Evolutionary conservation across 2,888 invertebrate genomes (phyloP).

Genomic region (Drosophila setosimentum): DNA sequence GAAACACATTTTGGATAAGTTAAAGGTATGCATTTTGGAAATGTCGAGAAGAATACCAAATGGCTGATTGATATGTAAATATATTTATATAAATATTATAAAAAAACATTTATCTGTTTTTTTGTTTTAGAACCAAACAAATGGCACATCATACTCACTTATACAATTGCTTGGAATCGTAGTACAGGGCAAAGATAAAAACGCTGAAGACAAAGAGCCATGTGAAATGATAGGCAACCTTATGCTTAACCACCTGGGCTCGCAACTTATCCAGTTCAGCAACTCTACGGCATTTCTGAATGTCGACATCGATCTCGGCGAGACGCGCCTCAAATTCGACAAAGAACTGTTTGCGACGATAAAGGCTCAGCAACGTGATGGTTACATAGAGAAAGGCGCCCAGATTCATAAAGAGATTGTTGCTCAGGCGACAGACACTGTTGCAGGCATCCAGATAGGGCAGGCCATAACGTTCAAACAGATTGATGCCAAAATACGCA

Average conservation of each 20-base stretch:
- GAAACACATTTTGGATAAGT: not conserved
- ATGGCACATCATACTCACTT: constrained; percentile 58
- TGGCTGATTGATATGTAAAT: not conserved
- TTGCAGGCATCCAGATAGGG: constrained; percentile 67
- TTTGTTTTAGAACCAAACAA: no score
- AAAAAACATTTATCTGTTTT: no score
- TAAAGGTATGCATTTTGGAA: not conserved
- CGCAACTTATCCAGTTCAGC: constrained; percentile 63
- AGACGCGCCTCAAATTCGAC: constrained; percentile 74
- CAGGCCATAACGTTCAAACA: constrained; percentile 50
- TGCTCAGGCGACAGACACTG: constrained; percentile 79
- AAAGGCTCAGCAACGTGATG: constrained; percentile 69
- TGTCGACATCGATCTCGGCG: constrained; percentile 75
- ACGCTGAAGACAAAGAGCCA: constrained; percentile 66
- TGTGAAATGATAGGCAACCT: constrained; percentile 71
- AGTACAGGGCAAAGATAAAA: constrained; percentile 69
- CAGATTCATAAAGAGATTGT: constrained; percentile 78
- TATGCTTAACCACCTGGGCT: constrained; percentile 53
- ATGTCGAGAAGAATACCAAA: not conserved
- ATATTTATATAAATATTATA: no score
- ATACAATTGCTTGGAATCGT: constrained; percentile 64
- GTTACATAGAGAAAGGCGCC: constrained; percentile 81
- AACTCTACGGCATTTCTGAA: constrained; percentile 71
- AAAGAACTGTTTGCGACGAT: constrained; percentile 81
- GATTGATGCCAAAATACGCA: constrained; percentile 69